Conservation (phyloP, 2,113 vertebrate genomes). For the Spea multiplicata region DNA sequence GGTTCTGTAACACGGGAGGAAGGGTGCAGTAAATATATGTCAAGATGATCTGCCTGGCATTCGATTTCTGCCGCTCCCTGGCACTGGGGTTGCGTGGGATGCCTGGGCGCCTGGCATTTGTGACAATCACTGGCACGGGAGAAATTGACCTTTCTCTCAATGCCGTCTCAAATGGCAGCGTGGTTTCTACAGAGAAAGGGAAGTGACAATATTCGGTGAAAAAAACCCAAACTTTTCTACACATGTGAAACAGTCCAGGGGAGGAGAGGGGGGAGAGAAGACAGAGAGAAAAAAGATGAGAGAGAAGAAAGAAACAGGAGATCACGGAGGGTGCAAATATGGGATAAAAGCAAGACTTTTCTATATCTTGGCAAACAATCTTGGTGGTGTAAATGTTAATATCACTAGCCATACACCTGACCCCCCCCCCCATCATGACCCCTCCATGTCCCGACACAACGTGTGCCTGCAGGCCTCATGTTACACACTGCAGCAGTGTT, state of each 20-base stretch:
- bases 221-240: slow-evolving; percentile 1
- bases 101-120: slow-evolving; percentile 29
- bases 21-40: too few relatives aligned
- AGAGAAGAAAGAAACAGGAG: background rate
- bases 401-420: background rate
- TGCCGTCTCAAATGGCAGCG: slow-evolving; percentile 28
- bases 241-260: slow-evolving; percentile 4
- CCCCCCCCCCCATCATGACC: background rate
- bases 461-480: background rate
- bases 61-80: slow-evolving; percentile 1
- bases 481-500: slow-evolving; percentile 29
- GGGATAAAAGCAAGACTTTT: too few relatives aligned
- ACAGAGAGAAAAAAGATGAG: background rate
- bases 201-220: slow-evolving; percentile 25
- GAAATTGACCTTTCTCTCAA: slow-evolving; percentile 35
- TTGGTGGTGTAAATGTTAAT: slow-evolving; percentile 1
- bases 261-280: background rate
- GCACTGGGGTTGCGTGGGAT: slow-evolving; percentile 14
- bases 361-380: background rate
- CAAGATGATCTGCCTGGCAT: background rate
- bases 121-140: slow-evolving; percentile 21
- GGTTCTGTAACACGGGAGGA: too few relatives aligned
- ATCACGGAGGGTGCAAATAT: background rate
- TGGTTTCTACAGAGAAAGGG: slow-evolving; percentile 18
- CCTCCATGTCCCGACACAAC: background rate